Base-by-base conservation (phyloP, 2,888 invertebrate genomes). In the Thera obeliscata region DNA sequence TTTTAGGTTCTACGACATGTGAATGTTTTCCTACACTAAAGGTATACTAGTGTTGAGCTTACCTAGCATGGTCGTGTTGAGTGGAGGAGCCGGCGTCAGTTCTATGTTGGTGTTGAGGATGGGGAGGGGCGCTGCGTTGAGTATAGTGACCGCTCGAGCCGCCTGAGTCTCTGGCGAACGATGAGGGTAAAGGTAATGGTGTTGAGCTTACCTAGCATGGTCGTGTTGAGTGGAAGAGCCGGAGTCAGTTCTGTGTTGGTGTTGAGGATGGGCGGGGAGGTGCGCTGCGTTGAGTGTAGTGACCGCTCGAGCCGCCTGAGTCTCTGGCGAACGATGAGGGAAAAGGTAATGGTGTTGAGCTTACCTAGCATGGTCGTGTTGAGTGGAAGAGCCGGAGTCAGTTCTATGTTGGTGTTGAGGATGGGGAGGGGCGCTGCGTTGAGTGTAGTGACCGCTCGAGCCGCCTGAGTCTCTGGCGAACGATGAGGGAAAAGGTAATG, bases 121-220 rank as follows among this genome's bases (percentile, higher is more conserved):
- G 79, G 62, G 83, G 95, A n/a, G 97, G 97, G 75, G 97, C 97
- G 81, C 97, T 97, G 72, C 96, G 95, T 86, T 97, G 97, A 65
- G 97, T 97, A 85, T 96, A 97, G 87, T 97, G 97, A 0, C 97
- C 97, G 69, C 97, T 97, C 1, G 96, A 97, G 48, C 97, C 97
- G 41, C 97, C 97, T 0, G 97, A 97, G 86, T 97, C 97, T 2
- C 97, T 95, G 62, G 97, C 97, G 75, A 95, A 94, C 36, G 95
- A 95, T 0, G 95, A 95, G n/a, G n/a, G n/a, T n/a, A n/a, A n/a
- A n/a, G n/a, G n/a, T n/a, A 43, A 43, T 43, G 43, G 8, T 9
- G 43, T 43, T 7, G 1, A 9, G 9, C 43, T 9, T 50, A 81
- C 81, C 78, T 91, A 71, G 80, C 76, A 52, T 79, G 81, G 1